These are phyloP conservation scores for Abrostola tripartita DNA, from an alignment of 2,888 invertebrate species.

Conservation along the genomic window DNA sequence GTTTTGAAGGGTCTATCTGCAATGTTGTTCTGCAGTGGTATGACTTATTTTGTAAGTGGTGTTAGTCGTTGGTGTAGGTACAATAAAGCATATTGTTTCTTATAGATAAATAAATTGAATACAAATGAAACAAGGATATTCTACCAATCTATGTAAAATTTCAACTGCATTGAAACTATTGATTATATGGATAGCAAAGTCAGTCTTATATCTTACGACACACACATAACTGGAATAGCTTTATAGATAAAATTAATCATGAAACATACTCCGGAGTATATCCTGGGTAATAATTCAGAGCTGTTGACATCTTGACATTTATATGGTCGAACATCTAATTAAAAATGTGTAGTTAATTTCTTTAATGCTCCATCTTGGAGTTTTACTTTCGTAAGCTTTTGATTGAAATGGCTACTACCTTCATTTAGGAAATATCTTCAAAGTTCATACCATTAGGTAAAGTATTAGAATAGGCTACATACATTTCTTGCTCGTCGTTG, in stretches of 20 bases:
- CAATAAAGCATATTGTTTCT: not conserved
- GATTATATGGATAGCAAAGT: not conserved
- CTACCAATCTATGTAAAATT: not conserved
- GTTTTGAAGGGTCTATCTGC: too few relatives aligned
- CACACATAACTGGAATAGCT: not conserved
- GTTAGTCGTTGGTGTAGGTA: too few relatives aligned
- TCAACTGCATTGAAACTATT: not conserved
- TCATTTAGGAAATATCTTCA: too few relatives aligned
- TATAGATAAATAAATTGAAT: too few relatives aligned
- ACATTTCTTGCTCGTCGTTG: too few relatives aligned
- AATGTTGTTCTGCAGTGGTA: too few relatives aligned
- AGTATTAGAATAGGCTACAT: too few relatives aligned
- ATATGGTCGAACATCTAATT: constrained; percentile 3
- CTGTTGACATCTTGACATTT: constrained; percentile 6
- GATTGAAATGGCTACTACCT: not conserved
- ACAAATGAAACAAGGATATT: too few relatives aligned
- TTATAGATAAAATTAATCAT: not conserved
- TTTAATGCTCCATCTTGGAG: not conserved
- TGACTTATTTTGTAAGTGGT: too few relatives aligned
- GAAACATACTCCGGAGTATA: not conserved
- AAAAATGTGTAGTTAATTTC: constrained; percentile 1
- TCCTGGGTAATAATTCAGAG: constrained; percentile 5
- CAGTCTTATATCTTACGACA: not conserved
- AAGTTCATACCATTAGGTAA: too few relatives aligned
- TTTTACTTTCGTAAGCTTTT: not conserved